Evolutionary conservation across 2,888 invertebrate genomes (phyloP).

Genomic region (Lasius fuliginosus): DNA sequence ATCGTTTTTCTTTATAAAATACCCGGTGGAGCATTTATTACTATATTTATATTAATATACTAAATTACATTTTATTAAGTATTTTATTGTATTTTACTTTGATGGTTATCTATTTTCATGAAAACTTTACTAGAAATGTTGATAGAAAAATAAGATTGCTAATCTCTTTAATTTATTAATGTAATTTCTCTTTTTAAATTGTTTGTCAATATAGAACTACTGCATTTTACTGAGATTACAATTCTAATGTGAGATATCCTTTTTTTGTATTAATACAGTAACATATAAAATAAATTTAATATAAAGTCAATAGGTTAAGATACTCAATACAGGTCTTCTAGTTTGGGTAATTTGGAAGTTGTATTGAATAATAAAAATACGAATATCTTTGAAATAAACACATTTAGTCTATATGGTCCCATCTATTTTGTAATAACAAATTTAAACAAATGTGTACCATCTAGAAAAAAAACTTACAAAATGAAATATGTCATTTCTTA

Average conservation of each 20-base stretch:
- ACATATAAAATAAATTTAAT: background rate
- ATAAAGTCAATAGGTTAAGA: background rate
- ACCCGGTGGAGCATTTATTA: background rate
- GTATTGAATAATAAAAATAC: background rate
- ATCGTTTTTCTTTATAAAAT: background rate
- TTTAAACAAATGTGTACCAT: background rate
- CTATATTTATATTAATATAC: background rate
- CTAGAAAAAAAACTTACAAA: slow-evolving; percentile 4
- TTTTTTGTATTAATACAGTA: slow-evolving; percentile 1
- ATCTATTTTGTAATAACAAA: background rate
- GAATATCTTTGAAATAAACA: background rate
- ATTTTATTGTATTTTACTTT: slow-evolving; percentile 9
- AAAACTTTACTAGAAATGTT: background rate
- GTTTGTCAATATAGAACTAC: background rate
- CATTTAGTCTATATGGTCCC: background rate
- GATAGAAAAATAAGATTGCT: background rate
- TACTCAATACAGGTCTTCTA: background rate
- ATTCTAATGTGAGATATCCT: background rate
- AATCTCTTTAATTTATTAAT: slow-evolving; percentile 12
- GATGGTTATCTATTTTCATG: slow-evolving; percentile 19
- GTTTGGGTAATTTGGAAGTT: background rate
- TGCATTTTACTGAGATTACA: background rate
- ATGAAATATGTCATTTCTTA: background rate
- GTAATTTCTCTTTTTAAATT: slow-evolving; percentile 20
- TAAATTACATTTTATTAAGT: background rate